Evolutionary conservation across 2,888 invertebrate genomes (phyloP).

Genomic region (Andrena praecox): DNA sequence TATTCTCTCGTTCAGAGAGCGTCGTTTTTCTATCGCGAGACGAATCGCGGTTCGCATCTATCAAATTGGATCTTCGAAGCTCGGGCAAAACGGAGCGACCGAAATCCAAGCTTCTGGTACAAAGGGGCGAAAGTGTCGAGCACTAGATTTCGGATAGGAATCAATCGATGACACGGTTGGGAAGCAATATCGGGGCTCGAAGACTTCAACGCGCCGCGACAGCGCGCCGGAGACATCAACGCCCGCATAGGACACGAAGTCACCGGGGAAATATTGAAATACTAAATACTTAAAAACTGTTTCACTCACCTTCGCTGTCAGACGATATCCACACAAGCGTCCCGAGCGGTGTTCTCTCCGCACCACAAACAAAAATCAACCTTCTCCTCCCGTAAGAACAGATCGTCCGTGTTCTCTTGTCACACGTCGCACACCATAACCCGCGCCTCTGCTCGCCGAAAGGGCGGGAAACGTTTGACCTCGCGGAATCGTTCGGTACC

Average conservation of each 20-base stretch:
- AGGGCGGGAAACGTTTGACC: background rate
- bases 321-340: slow-evolving; percentile 54
- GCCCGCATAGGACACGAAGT: slow-evolving; percentile 5
- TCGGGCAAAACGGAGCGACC: background rate
- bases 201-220: slow-evolving; percentile 27
- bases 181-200: background rate
- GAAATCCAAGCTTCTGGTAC: background rate
- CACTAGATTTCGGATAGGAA: background rate
- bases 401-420: slow-evolving; percentile 50
- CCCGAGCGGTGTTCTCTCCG: slow-evolving; percentile 17
- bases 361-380: slow-evolving; percentile 43
- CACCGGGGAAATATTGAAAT: background rate
- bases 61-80: background rate
- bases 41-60: background rate
- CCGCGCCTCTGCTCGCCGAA: background rate
- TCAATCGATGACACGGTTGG: background rate
- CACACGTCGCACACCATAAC: slow-evolving; percentile 62
- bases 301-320: slow-evolving; percentile 53
- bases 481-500: slow-evolving; percentile 19
- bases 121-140: background rate
- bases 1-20: background rate
- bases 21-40: background rate
- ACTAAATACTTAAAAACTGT: too few species aligned
- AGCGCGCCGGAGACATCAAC: slow-evolving; percentile 17
- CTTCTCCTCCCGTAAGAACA: slow-evolving; percentile 12